Evolutionary conservation across 2,888 invertebrate species (phyloP).

Genomic region (Poecilus cupreus): DNA sequence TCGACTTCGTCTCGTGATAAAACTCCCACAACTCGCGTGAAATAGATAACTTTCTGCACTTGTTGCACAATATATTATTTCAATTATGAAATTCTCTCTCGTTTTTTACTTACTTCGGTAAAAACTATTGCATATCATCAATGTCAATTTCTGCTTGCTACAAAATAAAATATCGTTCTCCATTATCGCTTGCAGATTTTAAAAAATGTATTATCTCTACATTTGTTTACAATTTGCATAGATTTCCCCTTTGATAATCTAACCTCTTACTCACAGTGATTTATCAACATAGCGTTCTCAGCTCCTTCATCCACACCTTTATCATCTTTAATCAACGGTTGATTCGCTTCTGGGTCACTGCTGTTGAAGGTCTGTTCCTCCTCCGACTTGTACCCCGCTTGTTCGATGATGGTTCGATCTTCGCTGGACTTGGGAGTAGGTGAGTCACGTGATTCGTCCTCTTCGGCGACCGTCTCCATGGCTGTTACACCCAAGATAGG

Average conservation of each 20-base stretch:
- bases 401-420: conserved; percentile 70
- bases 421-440: conserved; percentile 70
- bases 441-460: conserved; percentile 71
- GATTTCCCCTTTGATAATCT: too few relatives aligned
- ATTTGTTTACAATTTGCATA: not conserved
- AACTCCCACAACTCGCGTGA: too few relatives aligned
- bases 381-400: conserved; percentile 57
- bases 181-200: too few relatives aligned
- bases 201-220: too few relatives aligned
- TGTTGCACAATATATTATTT: too few relatives aligned
- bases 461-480: conserved; percentile 72
- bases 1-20: too few relatives aligned
- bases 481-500: conserved; percentile 64
- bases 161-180: too few relatives aligned
- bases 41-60: too few relatives aligned
- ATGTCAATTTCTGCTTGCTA: too few relatives aligned
- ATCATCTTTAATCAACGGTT: conserved; percentile 67
- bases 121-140: too few relatives aligned
- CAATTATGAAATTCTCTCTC: too few relatives aligned
- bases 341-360: conserved; percentile 66
- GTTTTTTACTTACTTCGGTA: too few relatives aligned
- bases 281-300: conserved; percentile 68
- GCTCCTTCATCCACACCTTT: conserved; percentile 68
- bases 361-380: conserved; percentile 59
- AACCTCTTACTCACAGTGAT: conserved; percentile 66